Evolutionary conservation across 2,888 invertebrate genomes (phyloP).

Genomic region (Chirona hameri): DNA sequence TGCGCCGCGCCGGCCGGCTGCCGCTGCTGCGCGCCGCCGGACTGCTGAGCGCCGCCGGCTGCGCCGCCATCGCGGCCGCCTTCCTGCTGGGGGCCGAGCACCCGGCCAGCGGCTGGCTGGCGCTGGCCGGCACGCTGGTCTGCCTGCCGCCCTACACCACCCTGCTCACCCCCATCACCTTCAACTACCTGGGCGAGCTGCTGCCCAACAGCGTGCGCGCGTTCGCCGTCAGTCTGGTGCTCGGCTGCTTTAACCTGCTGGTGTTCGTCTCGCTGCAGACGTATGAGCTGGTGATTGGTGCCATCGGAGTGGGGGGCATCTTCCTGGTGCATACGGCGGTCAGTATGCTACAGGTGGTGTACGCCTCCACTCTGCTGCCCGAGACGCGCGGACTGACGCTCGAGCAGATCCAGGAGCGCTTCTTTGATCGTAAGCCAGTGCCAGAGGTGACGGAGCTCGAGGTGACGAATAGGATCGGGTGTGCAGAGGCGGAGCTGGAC

Average conservation of each 20-base stretch:
- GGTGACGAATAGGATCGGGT: too few species aligned
- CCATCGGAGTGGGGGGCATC: not conserved
- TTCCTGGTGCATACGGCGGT: not conserved
- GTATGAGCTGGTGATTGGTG: not conserved
- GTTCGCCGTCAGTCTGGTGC: not conserved
- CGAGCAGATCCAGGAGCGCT: not conserved
- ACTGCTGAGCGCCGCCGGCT: not conserved
- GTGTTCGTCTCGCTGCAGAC: not conserved
- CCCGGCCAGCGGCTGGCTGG: not conserved
- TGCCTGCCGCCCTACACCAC: not conserved
- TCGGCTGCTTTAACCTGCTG: not conserved
- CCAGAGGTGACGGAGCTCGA: too few species aligned
- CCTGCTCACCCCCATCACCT: not conserved
- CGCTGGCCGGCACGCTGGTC: not conserved
- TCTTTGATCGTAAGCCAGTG: not conserved
- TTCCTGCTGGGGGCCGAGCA: not conserved
- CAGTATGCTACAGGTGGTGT: not conserved
- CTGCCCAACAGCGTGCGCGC: not conserved
- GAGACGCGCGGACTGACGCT: not conserved
- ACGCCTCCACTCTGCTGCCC: not conserved
- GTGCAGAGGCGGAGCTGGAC: too few species aligned
- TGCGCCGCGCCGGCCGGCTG: not conserved
- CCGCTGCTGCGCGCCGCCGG: not conserved
- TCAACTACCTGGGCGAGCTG: conserved; percentile 8
- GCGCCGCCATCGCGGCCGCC: not conserved